Evolutionary conservation across 1,140 invertebrate genomes (phyloP).

Genomic region (Tyrophagus putrescentiae): DNA sequence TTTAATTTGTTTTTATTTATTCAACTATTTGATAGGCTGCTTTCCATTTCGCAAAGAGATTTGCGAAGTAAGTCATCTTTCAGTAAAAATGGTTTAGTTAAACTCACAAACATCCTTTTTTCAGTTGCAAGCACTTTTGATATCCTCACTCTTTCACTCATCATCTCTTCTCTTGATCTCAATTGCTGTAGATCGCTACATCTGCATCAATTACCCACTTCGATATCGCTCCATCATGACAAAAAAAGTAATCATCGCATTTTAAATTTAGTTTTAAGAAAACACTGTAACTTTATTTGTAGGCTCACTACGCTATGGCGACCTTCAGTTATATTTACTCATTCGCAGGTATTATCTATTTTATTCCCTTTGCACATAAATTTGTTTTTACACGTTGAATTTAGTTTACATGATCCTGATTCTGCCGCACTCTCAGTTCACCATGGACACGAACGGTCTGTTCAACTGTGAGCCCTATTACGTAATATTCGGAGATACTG

Average conservation of each 20-base stretch:
- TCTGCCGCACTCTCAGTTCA: conserved; percentile 1
- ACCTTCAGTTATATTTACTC: conserved; percentile 1
- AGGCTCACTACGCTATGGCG: background rate
- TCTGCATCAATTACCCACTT: conserved; percentile 12
- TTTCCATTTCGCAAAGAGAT: conserved; percentile 10
- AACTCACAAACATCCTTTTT: too few relatives aligned
- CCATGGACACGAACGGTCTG: background rate
- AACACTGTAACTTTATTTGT: background rate
- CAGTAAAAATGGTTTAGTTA: too few relatives aligned
- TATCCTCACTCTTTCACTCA: conserved; percentile 13
- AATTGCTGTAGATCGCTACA: conserved; percentile 18
- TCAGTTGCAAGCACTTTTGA: conserved; percentile 16
- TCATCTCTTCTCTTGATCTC: conserved; percentile 11
- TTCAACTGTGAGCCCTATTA: conserved; percentile 17
- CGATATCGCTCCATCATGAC: conserved; percentile 15
- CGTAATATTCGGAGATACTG: background rate
- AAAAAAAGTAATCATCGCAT: conserved; percentile 7
- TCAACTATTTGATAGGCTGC: too few relatives aligned
- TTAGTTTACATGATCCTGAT: conserved; percentile 10
- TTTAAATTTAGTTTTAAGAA: background rate
- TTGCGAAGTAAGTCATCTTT: too few relatives aligned
- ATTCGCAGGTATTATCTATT: too few relatives aligned
- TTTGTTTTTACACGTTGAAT: too few relatives aligned
- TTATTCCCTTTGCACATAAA: too few relatives aligned
- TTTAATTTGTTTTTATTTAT: too few relatives aligned